Base-by-base conservation (phyloP, 1,140 invertebrate genomes). In the Phocides pigmalion region DNA sequence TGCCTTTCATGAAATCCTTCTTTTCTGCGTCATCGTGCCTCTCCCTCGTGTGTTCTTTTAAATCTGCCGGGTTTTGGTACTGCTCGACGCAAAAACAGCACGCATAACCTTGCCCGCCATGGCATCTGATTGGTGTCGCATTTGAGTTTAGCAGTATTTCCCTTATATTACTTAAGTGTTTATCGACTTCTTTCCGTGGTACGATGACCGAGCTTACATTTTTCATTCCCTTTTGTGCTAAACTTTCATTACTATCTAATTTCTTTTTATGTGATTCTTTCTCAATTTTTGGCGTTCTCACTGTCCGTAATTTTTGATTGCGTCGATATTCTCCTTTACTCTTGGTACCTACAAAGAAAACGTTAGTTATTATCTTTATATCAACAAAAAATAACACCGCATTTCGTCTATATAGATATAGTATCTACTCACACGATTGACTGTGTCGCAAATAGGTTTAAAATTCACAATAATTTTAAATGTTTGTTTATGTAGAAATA, bases 51-150 rank as follows among this genome's bases (percentile, higher is more conserved):
- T 87, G 84, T 1, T 44, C 25, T 44, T 87, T 87, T 0, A 87
- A 62, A 39, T 83, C 74, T 3, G 68, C 67, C 1, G 82, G 69
- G 17, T 74, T 56, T 19, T 47, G 47, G 20, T 62, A 86, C 4
- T 76, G 68, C 8, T 79, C 63, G 0, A 64, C 39, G 41, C 84
- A 87, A 62, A 78, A 87, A 9, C 73, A 74, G 35, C 84, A 87
- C 0, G 67, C 46, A 17, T 80, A 87, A 0, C 80, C 77, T 1
- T 69, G 62, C 3, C 70, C 77, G 0, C 64, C 62, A n/a, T 69
- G 61, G 25, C 69, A 63, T 15, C 65, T 37, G 8, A 87, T 79
- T 0, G 78, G 77, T 0, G 84, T 85, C 0, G 84, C 82, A 37
- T 84, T 87, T 0, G 79, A 73, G 51, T 67, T 76, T 0, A 64